Conservation (phyloP, 2,797 vertebrate species). For the Triplophysa yarkandensis region DNA sequence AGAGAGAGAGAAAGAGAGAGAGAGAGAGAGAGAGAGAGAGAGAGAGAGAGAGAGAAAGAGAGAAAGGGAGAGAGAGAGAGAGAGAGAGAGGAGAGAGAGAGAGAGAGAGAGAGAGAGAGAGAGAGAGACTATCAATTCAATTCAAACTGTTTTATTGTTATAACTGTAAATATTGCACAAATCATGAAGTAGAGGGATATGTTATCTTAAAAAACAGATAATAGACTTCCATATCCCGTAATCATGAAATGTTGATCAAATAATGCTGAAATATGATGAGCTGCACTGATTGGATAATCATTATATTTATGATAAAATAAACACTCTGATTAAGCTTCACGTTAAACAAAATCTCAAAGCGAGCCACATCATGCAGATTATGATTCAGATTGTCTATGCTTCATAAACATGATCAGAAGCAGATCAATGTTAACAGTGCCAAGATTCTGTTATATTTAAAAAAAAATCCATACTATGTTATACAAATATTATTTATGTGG, state of each 20-base stretch:
- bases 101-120: too few relatives aligned
- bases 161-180: too few relatives aligned
- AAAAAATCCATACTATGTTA: constrained; percentile 42
- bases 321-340: constrained; percentile 34
- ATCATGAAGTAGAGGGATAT: too few relatives aligned
- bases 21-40: background rate
- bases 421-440: constrained; percentile 62
- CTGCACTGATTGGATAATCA: constrained; percentile 21
- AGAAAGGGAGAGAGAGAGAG: background rate
- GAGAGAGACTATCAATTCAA: too few relatives aligned
- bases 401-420: constrained; percentile 58
- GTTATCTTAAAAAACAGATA: too few relatives aligned
- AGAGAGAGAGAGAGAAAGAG: background rate
- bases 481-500: constrained; percentile 59
- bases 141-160: too few relatives aligned
- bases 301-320: constrained; percentile 28
- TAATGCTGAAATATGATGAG: constrained; percentile 30
- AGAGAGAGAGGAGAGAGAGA: constrained; percentile 7
- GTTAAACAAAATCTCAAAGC: constrained; percentile 15
- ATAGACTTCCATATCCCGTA: constrained; percentile 1
- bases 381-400: constrained; percentile 56
- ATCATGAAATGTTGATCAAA: constrained; percentile 38
- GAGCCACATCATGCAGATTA: constrained; percentile 53
- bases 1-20: background rate
- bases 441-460: constrained; percentile 53